Evolutionary conservation across 2,113 vertebrate species (phyloP), one percentile per base, ranked within the genome.

Genomic region (Oenanthe melanoleuca): DNA sequence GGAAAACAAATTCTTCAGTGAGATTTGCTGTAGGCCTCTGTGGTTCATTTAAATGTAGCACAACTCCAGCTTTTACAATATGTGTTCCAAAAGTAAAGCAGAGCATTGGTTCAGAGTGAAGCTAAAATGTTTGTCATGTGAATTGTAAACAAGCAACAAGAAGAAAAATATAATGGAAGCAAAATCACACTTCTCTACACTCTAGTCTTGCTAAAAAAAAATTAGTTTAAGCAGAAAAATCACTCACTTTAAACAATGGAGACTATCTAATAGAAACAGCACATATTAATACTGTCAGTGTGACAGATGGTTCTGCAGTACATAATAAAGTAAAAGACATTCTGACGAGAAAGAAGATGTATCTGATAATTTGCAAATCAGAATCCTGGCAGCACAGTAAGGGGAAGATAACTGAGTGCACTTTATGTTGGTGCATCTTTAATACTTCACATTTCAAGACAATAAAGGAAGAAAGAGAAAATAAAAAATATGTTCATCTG

Each of bases 321-420:
- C 81, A 67, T 93, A 97, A 96, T 94, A 95, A 96, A 97, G 80
- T 88, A 85, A 94, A 97, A 97, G 52, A 66, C 92, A 91, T 93
- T 96, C 86, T 93, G 93, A 97, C 0, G 34, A 96, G 87, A 87
- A 92, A 94, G 78, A 89, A 80, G 75, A 94, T 92, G 44, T 65
- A 94, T 96, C 93, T 95, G 92, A 97, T 96, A 95, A 94, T 94
- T 97, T 92, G 74, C 82, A 97, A 97, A 97, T 96, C 92, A 96
- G 83, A 96, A 95, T 78, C 63, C 61, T 88, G 77, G 88, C 82
- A 95, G 79, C 20, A 89, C 42, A 97, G 88, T 50, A 7, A 92
- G 83, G 42, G 53, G 91, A 95, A 95, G 84, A 94, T 95, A 97
- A 96, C 67, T 74, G 92, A 91, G 80, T 67, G 37, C 82, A 74